phyloP scores from a whole-genome alignment of 2,113 vertebrate species.

The Vidua macroura region DNA sequence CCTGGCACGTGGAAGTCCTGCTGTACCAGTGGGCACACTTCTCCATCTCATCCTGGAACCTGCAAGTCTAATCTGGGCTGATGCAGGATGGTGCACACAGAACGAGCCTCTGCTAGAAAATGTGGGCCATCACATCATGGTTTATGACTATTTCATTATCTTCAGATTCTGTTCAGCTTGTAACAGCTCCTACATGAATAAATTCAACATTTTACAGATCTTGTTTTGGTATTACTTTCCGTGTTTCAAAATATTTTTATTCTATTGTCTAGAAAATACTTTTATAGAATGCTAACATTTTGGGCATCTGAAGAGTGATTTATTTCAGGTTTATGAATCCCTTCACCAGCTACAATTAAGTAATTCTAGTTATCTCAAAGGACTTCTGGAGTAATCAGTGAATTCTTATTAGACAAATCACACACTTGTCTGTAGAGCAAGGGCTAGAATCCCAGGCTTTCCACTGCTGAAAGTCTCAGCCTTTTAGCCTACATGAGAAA shows the following conservation, averaged over 20 bases:
- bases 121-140: not conserved
- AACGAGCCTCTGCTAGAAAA: not conserved
- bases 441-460: not conserved
- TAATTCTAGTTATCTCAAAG: not conserved
- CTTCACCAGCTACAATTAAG: not conserved
- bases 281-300: not conserved
- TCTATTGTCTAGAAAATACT: not conserved
- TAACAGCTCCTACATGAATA: not conserved
- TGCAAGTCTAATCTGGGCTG: not conserved
- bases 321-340: not conserved
- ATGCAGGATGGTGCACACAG: rapidly evolving
- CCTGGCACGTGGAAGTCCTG: not conserved
- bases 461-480: not conserved
- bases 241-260: not conserved
- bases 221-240: not conserved
- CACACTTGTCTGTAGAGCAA: not conserved
- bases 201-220: not conserved
- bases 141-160: not conserved
- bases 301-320: not conserved
- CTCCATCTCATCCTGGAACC: not conserved
- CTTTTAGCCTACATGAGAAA: not conserved
- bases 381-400: not conserved
- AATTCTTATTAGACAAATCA: not conserved
- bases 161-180: not conserved
- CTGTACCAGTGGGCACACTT: not conserved